Evolutionary conservation across 1,140 invertebrate genomes (phyloP), one percentile per base, ranked within the genome.

Genomic region (Myzus persicae): DNA sequence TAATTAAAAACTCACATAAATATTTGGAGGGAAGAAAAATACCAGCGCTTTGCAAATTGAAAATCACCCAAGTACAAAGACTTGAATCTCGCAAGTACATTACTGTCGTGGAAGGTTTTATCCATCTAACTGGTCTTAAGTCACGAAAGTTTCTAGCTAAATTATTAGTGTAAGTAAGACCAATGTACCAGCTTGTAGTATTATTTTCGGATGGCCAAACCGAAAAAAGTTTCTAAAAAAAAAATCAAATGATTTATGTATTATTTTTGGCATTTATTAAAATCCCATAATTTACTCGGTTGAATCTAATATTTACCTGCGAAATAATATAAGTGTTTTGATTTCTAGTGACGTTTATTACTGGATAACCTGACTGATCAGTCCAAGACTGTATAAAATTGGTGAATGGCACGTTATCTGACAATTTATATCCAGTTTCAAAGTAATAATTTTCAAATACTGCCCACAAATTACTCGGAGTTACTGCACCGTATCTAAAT

Each of bases 361-460:
- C 96, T 0, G 98, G 98, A 94, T 97, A 97, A 48, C 98, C 98
- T 87, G 97, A 95, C 94, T 98, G 96, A 26, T 96, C 95, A 0
- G 97, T 97, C 97, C 97, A 98, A 38, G 96, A 96, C 2, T 97
- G 95, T 95, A 97, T 96, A 9, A 98, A 96, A 3, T 94, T 93
- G 24, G 81, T 93, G 31, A 91, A 87, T 1, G 54, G 22, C 36
- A 88, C 31, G 3, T 48, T 42, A 22, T 67, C 36, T 1, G 38
- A 2, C n/a, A 92, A 31, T 31, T 54, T 1, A 38, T n/a, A 91
- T 40, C 22, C 67, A n/a, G 3, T 59, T 0, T 84, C 93, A 48
- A 85, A 93, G 14, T 85, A 93, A 93, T 93, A 87, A 20, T 92
- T 59, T n/a, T 93, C 93, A 89, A 42, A 93, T 4, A 59, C 46